Evolutionary conservation across 2,888 invertebrate genomes (phyloP), one percentile per base, ranked within the genome.

Genomic region (Troides aeacus): DNA sequence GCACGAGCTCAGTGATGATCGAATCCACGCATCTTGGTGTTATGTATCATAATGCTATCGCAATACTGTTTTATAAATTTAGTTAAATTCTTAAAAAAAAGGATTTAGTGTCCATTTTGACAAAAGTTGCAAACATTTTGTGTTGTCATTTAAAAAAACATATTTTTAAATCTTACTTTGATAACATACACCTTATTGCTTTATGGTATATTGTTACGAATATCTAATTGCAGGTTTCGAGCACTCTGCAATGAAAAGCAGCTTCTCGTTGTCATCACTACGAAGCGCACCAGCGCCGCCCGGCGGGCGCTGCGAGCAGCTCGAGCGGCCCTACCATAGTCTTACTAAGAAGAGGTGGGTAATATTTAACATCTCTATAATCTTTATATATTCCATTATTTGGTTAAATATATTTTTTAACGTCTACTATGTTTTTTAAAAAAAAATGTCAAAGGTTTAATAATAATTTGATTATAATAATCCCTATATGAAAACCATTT

Each of bases 221-320:
- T 7, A 8, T 65, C 59, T 50, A 50, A 64, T 93, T 93, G 21
- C 89, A 95, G 95, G 94, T 89, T 94, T 94, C 82, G 95, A 95
- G 87, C 94, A 94, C 85, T 94, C 94, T 66, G 93, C 94, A 74
- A 94, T 96, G 94, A 96, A 96, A 92, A 95, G 95, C 88, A 96
- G 96, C 86, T 96, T 95, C 88, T 97, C 97, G 79, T 93, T 97
- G 93, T 96, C 97, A 82, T 97, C 97, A 81, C 93, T 97, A 87
- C 94, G 95, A 78, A 95, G 85, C 70, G 86, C 84, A 77, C 93
- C 93, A 74, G 93, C 93, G 81, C 93, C 94, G 72, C 85, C 85
- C 58, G 86, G 84, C 66, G 93, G 93, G 83, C 83, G 91, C 86
- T 81, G 90, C 89, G 84, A 90, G 12, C 90, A 88, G 73, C 84